These are phyloP conservation scores for Australoheros scitulus DNA, from an alignment of 2,113 vertebrate genomes.

Conservation along the genomic window DNA sequence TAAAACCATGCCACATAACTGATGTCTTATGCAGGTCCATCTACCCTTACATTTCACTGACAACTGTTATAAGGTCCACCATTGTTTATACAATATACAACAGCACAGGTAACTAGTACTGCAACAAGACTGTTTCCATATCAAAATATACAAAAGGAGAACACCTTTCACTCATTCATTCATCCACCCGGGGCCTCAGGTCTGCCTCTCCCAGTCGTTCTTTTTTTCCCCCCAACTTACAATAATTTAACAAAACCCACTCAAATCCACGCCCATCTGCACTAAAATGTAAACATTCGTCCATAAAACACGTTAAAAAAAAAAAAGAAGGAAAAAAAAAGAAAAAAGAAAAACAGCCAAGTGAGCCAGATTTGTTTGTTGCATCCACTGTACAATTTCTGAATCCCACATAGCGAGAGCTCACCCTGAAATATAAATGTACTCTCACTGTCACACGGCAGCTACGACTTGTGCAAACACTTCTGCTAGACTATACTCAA, in stretches of 20 bases:
- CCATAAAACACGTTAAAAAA: slow-evolving; percentile 36
- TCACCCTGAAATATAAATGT: slow-evolving; percentile 42
- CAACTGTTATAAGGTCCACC: slow-evolving; percentile 65
- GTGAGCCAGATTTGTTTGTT: slow-evolving; percentile 38
- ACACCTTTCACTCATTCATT: slow-evolving; percentile 14
- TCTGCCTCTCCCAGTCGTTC: slow-evolving; percentile 20
- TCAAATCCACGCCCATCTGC: slow-evolving; percentile 37
- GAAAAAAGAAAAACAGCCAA: slow-evolving; percentile 39
- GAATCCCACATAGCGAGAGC: slow-evolving; percentile 17
- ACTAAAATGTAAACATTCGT: slow-evolving; percentile 75
- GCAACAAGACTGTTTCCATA: slow-evolving; percentile 68
- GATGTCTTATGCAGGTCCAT: slow-evolving; percentile 26
- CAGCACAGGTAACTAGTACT: slow-evolving; percentile 62
- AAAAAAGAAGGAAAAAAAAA: slow-evolving; percentile 22
- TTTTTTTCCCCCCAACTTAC: slow-evolving; percentile 1
- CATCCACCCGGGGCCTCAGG: slow-evolving; percentile 34
- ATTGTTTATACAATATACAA: slow-evolving; percentile 61
- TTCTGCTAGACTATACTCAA: slow-evolving; percentile 42
- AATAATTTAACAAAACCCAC: slow-evolving; percentile 68
- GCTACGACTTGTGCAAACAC: slow-evolving; percentile 53
- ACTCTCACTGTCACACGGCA: slow-evolving; percentile 37
- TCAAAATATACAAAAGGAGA: slow-evolving; percentile 67
- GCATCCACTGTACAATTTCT: slow-evolving; percentile 55
- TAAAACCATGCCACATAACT: slow-evolving; percentile 29
- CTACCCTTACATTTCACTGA: slow-evolving; percentile 37